Evolutionary conservation across 1,140 invertebrate species (phyloP).

Genomic region (Lordiphosa mommai): DNA sequence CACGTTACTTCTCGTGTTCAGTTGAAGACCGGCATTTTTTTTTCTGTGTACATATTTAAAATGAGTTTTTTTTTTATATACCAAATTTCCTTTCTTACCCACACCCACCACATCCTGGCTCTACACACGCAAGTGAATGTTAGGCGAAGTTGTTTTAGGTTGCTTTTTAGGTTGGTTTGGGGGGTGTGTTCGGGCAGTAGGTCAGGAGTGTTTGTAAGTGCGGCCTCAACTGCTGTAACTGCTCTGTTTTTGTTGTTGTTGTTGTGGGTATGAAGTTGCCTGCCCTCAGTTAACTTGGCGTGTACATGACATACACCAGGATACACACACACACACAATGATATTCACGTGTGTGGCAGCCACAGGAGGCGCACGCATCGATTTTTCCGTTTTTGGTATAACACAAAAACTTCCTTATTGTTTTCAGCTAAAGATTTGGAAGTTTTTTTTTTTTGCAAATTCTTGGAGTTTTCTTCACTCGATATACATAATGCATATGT

Average conservation of each 20-base stretch:
- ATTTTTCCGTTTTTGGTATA: constrained; percentile 70
- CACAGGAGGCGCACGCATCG: constrained; percentile 63
- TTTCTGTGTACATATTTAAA: constrained; percentile 50
- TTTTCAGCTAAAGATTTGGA: constrained; percentile 42
- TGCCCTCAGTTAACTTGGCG: constrained; percentile 56
- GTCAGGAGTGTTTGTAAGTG: constrained; percentile 72
- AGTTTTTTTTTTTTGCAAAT: background rate
- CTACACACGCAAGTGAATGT: constrained; percentile 5
- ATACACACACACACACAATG: constrained; percentile 30
- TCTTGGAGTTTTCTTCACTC: constrained; percentile 8
- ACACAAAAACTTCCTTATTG: constrained; percentile 66
- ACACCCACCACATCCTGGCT: constrained; percentile 19
- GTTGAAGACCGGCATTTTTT: background rate
- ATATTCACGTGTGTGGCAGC: constrained; percentile 40
- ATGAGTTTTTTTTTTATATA: constrained; percentile 66
- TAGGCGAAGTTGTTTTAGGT: constrained; percentile 2
- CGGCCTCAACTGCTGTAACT: constrained; percentile 47
- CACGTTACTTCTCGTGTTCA: background rate
- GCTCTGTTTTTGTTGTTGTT: constrained; percentile 47
- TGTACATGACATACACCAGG: constrained; percentile 39
- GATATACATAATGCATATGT: constrained; percentile 11
- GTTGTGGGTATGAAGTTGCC: constrained; percentile 63
- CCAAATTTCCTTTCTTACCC: constrained; percentile 44
- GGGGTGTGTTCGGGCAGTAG: constrained; percentile 35
- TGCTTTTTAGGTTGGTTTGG: background rate